Evolutionary conservation across 2,888 invertebrate genomes (phyloP), one percentile per base, ranked within the genome.

Genomic region (Eupithecia dodoneata): DNA sequence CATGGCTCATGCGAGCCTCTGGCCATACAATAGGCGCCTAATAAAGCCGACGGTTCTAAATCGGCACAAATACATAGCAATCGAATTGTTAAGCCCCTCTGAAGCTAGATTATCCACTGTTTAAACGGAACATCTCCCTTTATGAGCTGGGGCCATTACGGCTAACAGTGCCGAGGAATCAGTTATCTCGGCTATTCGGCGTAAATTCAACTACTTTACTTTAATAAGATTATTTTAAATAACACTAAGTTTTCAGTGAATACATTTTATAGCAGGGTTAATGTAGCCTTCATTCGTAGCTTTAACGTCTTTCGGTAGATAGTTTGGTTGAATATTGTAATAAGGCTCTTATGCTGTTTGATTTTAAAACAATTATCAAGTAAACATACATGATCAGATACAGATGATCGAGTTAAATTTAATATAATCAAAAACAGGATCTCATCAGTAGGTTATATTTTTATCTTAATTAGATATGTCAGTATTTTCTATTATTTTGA

Each of bases 1-100:
- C 59, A 63, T 49, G 71, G 71, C 59, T 75, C 70, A 74, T 75
- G 18, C 30, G 5, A 42, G 52, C 66, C 41, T 41, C 47, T 47
- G 65, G 65, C 55, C 65, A 71, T 75, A 65, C 71, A 75, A 71
- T 75, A 65, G 75, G 42, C 47, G 71, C 63, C 75, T 75, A 75
- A 75, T 75, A 75, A 71, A 71, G 71, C 75, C 71, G 52, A 52
- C 66, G 73, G 74, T 72, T 71, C 72, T 72, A 72, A 76, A 71
- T 74, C 71, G 49, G 63, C 67, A 7, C 74, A 78, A 78, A 78
- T 80, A 78, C 76, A 73, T 76, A 77, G 70, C 76, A 75, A 77
- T 80, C 74, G 74, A 73, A 76, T 76, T 74, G 76, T 72, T 76
- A 59, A 76, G 59, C 74, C 49, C 65, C 70, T 73, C 42, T 71